These are phyloP conservation scores for Homalodisca vitripennis DNA, from an alignment of 1,140 invertebrate genomes.

Conservation along the genomic window DNA sequence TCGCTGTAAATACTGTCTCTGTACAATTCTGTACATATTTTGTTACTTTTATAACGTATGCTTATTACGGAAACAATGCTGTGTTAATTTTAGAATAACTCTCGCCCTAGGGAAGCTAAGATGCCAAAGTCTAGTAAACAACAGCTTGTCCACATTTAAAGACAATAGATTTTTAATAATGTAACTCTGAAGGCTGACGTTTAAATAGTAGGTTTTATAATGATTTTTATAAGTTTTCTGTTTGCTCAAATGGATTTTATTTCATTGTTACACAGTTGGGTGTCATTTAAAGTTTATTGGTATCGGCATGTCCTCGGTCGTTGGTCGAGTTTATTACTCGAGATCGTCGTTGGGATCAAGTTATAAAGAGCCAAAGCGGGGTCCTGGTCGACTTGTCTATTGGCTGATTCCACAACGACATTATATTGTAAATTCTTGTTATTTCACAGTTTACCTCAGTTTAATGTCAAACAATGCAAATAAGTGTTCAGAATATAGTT, in stretches of 20 bases:
- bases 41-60: conserved; percentile 15
- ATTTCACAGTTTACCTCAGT: neutral
- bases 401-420: too few relatives aligned
- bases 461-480: conserved; percentile 18
- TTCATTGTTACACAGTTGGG: neutral
- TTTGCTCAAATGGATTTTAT: conserved; percentile 19
- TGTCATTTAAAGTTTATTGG: too few relatives aligned
- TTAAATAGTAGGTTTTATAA: neutral
- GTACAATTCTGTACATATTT: conserved; percentile 9
- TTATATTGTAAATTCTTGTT: too few relatives aligned
- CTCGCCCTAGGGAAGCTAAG: neutral
- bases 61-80: conserved; percentile 8
- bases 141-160: neutral
- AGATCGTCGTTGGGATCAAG: too few relatives aligned
- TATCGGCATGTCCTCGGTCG: neutral
- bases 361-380: neutral
- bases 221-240: too few relatives aligned
- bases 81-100: conserved; percentile 1
- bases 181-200: conserved; percentile 9
- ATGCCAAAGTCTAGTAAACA: conserved; percentile 16
- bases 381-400: neutral
- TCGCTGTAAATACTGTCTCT: neutral
- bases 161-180: conserved; percentile 21
- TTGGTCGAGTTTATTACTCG: neutral
- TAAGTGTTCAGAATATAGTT: conserved; percentile 20